A percentile compares a stretch with the other conserved stretches of the same genome.
Conservation (phyloP, 2,797 vertebrate species). For the Gouania willdenowi region DNA sequence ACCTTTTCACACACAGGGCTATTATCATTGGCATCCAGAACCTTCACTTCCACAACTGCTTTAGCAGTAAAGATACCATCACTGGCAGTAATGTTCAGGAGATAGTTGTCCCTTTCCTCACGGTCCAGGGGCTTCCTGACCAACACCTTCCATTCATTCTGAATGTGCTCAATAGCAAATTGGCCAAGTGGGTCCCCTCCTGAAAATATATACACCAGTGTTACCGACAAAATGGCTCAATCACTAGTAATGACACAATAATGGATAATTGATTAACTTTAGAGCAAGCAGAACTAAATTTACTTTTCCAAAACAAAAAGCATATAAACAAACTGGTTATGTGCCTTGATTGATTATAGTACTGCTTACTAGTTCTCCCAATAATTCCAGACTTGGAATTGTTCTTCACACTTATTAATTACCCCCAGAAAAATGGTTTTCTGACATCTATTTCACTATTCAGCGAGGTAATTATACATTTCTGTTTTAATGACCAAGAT, state of each 20-base stretch:
- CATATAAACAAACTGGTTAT: constrained; percentile 2
- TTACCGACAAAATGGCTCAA: too few species aligned
- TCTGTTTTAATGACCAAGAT: constrained; percentile 54
- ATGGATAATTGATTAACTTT: too few species aligned
- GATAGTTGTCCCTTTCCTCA: constrained; percentile 92
- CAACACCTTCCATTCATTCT: constrained; percentile 97
- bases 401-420: constrained; percentile 61
- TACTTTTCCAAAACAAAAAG: constrained; percentile 8
- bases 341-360: not conserved
- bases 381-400: constrained; percentile 43
- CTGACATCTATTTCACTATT: constrained; percentile 43
- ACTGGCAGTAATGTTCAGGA: constrained; percentile 94
- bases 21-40: constrained; percentile 98
- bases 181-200: constrained; percentile 94
- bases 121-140: constrained; percentile 92
- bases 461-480: constrained; percentile 55
- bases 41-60: constrained; percentile 95
- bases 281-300: too few species aligned
- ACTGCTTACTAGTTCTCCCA: constrained; percentile 26
- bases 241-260: too few species aligned
- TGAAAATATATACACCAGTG: too few species aligned
- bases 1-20: constrained; percentile 95
- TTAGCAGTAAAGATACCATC: constrained; percentile 92
- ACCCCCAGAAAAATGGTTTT: constrained; percentile 40
- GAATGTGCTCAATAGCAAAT: constrained; percentile 90